Evolutionary conservation across 2,888 invertebrate species (phyloP).

Genomic region (Didymodactylos carnosus): DNA sequence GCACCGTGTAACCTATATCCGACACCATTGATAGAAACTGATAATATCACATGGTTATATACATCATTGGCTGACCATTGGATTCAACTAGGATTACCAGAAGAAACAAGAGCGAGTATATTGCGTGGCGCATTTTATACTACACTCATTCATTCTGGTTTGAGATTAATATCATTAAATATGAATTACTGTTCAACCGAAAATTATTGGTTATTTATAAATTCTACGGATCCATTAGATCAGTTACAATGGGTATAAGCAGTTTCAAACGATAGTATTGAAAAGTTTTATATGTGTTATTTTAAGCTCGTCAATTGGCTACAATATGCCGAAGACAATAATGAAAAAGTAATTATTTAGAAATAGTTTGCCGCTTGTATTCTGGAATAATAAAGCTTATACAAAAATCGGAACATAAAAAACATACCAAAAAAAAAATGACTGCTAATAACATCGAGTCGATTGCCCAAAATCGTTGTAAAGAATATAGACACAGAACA

Average conservation of each 20-base stretch:
- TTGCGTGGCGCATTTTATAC: slow-evolving; percentile 57
- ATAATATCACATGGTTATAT: slow-evolving; percentile 70
- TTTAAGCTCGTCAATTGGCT: slow-evolving; percentile 46
- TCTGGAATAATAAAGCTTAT: no score
- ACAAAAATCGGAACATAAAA: no score
- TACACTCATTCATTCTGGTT: slow-evolving; percentile 45
- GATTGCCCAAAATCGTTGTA: no score
- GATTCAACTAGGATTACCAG: slow-evolving; percentile 24
- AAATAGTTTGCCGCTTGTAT: no score
- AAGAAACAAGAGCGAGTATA: neutral
- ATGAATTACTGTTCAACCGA: slow-evolving; percentile 70
- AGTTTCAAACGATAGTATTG: slow-evolving; percentile 38
- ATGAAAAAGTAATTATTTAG: slow-evolving; percentile 44
- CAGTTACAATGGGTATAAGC: slow-evolving; percentile 61
- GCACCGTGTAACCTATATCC: slow-evolving; percentile 31
- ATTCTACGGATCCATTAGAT: slow-evolving; percentile 58
- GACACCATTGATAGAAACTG: slow-evolving; percentile 40
- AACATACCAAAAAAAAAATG: no score
- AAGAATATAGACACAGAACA: no score
- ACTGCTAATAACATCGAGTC: no score
- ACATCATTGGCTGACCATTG: slow-evolving; percentile 52
- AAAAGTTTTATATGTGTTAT: neutral
- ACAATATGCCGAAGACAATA: slow-evolving; percentile 45
- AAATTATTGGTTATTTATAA: slow-evolving; percentile 73
- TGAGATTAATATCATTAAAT: slow-evolving; percentile 56